phyloP scores from a whole-genome alignment of 1,140 invertebrate species.

The Pogonognathellus flavescens region DNA sequence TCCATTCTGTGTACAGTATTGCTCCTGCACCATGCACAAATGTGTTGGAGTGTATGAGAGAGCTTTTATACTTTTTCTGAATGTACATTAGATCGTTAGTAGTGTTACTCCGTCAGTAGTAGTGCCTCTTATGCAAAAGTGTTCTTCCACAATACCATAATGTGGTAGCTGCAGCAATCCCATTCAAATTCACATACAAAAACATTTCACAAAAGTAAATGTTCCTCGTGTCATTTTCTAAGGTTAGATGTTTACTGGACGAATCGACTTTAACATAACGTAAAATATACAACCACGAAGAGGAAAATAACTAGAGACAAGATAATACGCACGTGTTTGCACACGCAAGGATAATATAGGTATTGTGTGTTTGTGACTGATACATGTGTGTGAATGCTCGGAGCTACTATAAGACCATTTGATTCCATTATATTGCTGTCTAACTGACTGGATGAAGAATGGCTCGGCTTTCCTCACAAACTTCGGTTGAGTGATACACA shows the following conservation, averaged over 20 bases:
- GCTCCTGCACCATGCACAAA: too few relatives aligned
- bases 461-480: conserved; percentile 40
- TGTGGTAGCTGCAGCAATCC: too few relatives aligned
- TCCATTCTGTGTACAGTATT: neutral
- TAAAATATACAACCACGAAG: neutral
- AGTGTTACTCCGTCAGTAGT: too few relatives aligned
- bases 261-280: too few relatives aligned
- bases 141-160: too few relatives aligned
- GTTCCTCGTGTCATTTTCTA: too few relatives aligned
- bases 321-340: conserved; percentile 9
- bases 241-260: too few relatives aligned
- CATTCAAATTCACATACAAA: too few relatives aligned
- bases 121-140: too few relatives aligned
- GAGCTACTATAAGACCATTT: conserved; percentile 34
- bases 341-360: neutral
- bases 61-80: neutral
- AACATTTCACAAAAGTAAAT: too few relatives aligned
- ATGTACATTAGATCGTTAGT: too few relatives aligned
- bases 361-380: conserved; percentile 35
- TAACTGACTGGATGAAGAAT: conserved; percentile 48
- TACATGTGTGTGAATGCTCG: conserved; percentile 5
- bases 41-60: neutral
- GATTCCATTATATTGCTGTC: conserved; percentile 44
- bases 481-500: conserved; percentile 31
- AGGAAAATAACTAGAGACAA: neutral